Base-by-base conservation (phyloP, 2,797 vertebrate genomes). In the Rhadinocentrus ornatus region DNA sequence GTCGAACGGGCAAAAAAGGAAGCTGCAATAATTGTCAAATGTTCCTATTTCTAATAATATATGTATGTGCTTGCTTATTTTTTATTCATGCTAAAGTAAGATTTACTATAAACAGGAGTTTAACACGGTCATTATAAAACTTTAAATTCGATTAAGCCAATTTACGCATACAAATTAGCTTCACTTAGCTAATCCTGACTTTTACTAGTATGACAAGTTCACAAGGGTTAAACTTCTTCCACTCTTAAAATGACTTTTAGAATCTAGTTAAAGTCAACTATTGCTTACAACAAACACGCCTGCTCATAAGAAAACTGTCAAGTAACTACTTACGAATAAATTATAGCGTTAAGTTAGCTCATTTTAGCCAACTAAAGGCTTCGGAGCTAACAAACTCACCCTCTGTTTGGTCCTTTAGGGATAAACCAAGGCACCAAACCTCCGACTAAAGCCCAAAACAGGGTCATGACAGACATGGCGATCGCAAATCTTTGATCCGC, bases 381-480 rank as follows among this genome's bases (percentile, higher is more conserved):
- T 75, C 44, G 15, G 76, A 78, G 92, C 92, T 93, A 89, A 85
- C 75, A 26, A 75, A 95, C 96, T 96, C 83, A 98, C 97, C 97
- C 97, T 86, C 94, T 93, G 90, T 99, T 99, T 1, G 98, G 97
- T 82, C 96, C 97, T 91, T 97, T 99, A 1, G 97, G 98, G 52
- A 99, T 93, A 29, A 98, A 95, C 93, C 95, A 97, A 27, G 98
- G 98, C 56, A 98, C 87, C 0, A 97, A 87, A 54, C 94, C 94
- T 57, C 97, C 97, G 56, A 99, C 88, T 39, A 97, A 15, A 3
- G 91, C 95, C 97, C 97, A 99, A 81, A 99, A 97, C 76, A 97
- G 90, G 15, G 95, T 97, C 95, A 99, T 96, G 48, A 98, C 96
- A 5, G 94, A 94, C 66, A 98, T 89, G 1, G 96, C 70, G 71